These are phyloP conservation scores for Orthosia gracilis DNA, from an alignment of 2,888 invertebrate genomes.

Conservation along the genomic window DNA sequence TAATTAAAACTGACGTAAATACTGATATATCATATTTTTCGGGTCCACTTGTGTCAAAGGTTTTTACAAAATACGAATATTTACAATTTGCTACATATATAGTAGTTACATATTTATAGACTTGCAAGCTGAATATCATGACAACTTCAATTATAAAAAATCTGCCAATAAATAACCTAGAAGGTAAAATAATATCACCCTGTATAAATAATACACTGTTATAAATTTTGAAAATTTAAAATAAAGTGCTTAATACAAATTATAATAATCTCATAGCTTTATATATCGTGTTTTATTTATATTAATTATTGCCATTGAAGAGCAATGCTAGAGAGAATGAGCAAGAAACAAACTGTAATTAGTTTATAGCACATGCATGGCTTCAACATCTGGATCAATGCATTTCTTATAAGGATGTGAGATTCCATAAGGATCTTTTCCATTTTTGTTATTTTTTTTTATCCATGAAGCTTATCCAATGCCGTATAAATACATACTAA, in stretches of 20 bases:
- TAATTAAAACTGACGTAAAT: constrained; percentile 23
- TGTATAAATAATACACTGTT: constrained; percentile 53
- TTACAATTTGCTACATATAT: constrained; percentile 56
- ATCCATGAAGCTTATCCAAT: constrained; percentile 8
- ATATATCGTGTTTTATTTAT: constrained; percentile 21
- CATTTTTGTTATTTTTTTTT: constrained; percentile 5
- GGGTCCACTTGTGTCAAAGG: constrained; percentile 26
- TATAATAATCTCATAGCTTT: constrained; percentile 62
- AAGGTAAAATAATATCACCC: constrained; percentile 48
- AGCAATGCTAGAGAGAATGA: constrained; percentile 28
- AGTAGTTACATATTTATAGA: constrained; percentile 42
- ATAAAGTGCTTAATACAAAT: constrained; percentile 43
- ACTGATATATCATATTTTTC: constrained; percentile 38
- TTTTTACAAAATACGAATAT: constrained; percentile 56
- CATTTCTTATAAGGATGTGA: constrained; percentile 32
- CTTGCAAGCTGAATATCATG: constrained; percentile 37
- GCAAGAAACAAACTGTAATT: constrained; percentile 5
- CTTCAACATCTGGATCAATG: neutral
- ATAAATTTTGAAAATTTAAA: constrained; percentile 53
- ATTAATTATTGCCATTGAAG: constrained; percentile 21
- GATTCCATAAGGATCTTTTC: constrained; percentile 32
- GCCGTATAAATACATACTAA: constrained; percentile 33
- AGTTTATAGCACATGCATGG: constrained; percentile 12
- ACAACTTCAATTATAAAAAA: constrained; percentile 41
- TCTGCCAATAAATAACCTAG: constrained; percentile 36